phyloP scores from a whole-genome alignment of 2,888 invertebrate species.

The Neria commutata region DNA sequence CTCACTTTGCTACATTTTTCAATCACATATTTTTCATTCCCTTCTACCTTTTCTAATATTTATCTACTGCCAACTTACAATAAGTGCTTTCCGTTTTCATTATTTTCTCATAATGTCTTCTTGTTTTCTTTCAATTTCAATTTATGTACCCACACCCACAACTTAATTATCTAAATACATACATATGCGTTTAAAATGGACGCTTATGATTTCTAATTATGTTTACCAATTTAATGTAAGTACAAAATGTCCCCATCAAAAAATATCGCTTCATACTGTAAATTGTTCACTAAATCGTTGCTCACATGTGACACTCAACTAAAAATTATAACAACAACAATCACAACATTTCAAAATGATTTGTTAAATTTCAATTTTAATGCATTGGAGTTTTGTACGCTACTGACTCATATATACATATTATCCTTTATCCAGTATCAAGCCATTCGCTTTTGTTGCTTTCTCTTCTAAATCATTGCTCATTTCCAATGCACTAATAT shows the following conservation, averaged over 20 bases:
- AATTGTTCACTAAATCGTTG: neutral
- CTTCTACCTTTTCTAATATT: neutral
- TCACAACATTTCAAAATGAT: neutral
- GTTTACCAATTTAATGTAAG: slow-evolving; percentile 46
- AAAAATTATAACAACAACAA: slow-evolving; percentile 1
- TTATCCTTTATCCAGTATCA: slow-evolving; percentile 12
- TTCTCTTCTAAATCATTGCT: too few species aligned
- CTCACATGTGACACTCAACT: neutral
- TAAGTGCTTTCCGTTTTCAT: slow-evolving; percentile 4
- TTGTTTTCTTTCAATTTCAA: slow-evolving; percentile 21
- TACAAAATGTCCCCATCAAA: slow-evolving; percentile 45
- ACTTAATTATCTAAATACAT: slow-evolving; percentile 1
- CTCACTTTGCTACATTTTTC: too few species aligned
- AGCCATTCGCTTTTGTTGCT: slow-evolving; percentile 12
- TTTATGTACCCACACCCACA: slow-evolving; percentile 18
- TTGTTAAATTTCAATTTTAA: neutral
- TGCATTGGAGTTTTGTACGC: slow-evolving; percentile 14
- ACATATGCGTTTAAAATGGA: slow-evolving; percentile 18
- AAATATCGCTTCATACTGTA: slow-evolving; percentile 8
- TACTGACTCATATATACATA: slow-evolving; percentile 19
- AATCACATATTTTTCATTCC: neutral
- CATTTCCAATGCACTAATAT: too few species aligned
- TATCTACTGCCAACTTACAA: neutral
- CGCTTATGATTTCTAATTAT: slow-evolving; percentile 35
- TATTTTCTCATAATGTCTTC: slow-evolving; percentile 32